Percentiles rank a stretch among this genome's conserved stretches.
These are phyloP conservation scores for Athene cunicularia DNA, from an alignment of 2,113 vertebrate genomes.

Conservation along the genomic window DNA sequence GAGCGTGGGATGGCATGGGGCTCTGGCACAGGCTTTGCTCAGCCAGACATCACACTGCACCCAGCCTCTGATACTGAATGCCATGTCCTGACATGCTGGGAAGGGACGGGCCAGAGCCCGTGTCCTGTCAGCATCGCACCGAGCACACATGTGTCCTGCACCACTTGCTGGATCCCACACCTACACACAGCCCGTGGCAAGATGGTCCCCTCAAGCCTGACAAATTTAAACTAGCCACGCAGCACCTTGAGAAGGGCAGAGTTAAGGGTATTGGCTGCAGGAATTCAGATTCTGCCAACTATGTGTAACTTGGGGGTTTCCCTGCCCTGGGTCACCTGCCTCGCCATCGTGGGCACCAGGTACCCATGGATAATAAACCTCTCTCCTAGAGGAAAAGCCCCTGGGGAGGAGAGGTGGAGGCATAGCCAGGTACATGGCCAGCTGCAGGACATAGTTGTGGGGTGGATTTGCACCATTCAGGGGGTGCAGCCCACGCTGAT, in stretches of 20 bases:
- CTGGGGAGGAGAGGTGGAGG: not conserved
- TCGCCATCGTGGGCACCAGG: accelerated
- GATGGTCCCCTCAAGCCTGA: not conserved
- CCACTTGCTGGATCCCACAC: not conserved
- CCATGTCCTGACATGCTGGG: not conserved
- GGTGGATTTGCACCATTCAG: not conserved
- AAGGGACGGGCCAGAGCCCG: accelerated
- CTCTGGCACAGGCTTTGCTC: accelerated
- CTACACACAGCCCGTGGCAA: accelerated
- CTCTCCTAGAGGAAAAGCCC: not conserved
- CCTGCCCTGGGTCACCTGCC: not conserved
- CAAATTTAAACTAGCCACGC: not conserved
- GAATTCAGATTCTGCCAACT: not conserved
- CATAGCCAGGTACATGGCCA: accelerated
- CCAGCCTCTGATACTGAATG: accelerated
- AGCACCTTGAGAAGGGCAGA: not conserved
- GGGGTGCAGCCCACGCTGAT: accelerated
- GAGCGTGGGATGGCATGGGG: accelerated
- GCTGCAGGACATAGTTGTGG: accelerated
- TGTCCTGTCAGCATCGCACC: accelerated
- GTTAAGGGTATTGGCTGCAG: not conserved
- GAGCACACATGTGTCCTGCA: accelerated
- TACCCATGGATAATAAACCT: not conserved
- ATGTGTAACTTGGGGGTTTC: not conserved
- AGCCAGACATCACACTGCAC: accelerated